phyloP scores from a whole-genome alignment of 2,113 vertebrate species.

The Elaphurus davidianus region DNA sequence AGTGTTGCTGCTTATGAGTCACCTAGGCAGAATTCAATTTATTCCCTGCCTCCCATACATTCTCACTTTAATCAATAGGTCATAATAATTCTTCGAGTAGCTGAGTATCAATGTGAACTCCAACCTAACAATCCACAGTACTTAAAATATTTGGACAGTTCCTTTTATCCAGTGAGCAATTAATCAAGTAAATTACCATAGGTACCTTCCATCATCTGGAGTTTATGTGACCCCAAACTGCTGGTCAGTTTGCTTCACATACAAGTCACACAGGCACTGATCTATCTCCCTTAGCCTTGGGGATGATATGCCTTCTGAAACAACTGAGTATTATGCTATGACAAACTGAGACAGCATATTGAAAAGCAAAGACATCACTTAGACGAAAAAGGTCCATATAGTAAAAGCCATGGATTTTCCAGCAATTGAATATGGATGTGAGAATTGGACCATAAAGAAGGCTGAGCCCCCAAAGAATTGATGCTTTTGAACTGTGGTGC shows the following conservation, averaged over 20 bases:
- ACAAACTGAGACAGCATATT: background rate
- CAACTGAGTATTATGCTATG: background rate
- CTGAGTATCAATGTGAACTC: background rate
- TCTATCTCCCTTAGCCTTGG: background rate
- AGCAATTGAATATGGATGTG: background rate
- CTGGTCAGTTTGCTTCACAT: no score
- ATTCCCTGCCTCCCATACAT: background rate
- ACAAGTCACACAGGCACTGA: accelerated
- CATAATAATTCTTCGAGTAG: background rate
- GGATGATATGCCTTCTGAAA: background rate
- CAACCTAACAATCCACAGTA: background rate
- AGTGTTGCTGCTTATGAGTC: background rate
- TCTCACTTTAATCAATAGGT: background rate
- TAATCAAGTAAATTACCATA: background rate
- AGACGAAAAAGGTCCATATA: accelerated
- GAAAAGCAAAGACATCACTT: background rate
- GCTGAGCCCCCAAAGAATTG: background rate
- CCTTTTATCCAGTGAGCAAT: background rate
- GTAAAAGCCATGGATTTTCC: background rate
- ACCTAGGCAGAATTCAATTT: background rate
- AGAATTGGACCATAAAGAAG: background rate
- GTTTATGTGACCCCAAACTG: background rate
- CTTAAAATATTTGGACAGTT: background rate
- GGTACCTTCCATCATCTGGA: background rate
- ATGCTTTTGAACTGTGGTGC: background rate